Evolutionary conservation across 1,140 invertebrate species (phyloP), one percentile per base, ranked within the genome.

Genomic region (Pygmarrhopalites habei): DNA sequence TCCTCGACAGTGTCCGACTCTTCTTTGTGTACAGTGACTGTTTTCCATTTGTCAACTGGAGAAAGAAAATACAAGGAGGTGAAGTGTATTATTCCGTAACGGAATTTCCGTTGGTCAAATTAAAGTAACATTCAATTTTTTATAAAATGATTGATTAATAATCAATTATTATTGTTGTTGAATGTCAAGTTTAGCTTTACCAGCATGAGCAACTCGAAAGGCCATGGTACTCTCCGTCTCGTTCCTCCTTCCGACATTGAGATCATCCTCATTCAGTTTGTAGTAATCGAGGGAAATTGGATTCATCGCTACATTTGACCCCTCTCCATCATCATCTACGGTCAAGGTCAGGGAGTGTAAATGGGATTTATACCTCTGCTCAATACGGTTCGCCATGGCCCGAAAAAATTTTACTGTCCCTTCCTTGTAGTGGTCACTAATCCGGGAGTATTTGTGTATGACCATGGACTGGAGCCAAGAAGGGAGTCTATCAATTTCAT

Each of bases 401-500:
- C 41, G 5, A 35, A 58, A 30, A 25, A 58, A 58, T 10, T 25
- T 26, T 14, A 15, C 35, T 15, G 41, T 46, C 23, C 44, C 15
- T 12, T 30, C 41, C 35, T 44, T 30, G 26, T 25, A 58, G 2
- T 46, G 23, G 5, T 7, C 7, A 4, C 44, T 5, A 30, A 58
- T 58, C 28, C 21, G 3, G 17, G 35, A 21, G 23, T 58, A 58
- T 58, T 44, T 58, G 21, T 17, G 12, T 2, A 17, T 14, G 17
- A 58, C 41, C 41, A 46, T 46, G 4, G 56, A 19, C 41, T 58
- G 56, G 23, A 58, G 41, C 56, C 56, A 58, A 25, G 35, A 44
- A 26, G 56, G 56, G 12, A 58, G 41, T 26, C 56, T 10, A 5
- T 5, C 35, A 35, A 56, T 39, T 56, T 56, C 19, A 2, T 56